Base-by-base conservation (phyloP, 2,113 vertebrate genomes). In the Apodemus sylvaticus region DNA sequence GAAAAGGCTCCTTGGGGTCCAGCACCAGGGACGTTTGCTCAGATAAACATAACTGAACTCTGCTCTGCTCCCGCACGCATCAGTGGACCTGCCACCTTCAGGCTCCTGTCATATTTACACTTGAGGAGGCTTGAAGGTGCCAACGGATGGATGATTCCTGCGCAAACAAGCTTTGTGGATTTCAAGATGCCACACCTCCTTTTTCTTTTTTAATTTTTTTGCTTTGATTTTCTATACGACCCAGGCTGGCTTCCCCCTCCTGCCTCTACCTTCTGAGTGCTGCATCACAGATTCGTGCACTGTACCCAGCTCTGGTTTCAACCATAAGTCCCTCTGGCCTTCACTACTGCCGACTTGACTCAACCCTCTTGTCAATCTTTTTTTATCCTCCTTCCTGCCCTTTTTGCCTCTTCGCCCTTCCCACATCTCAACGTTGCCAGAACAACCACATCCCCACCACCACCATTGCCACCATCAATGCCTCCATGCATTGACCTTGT, bases 41-140 rank as follows among this genome's bases (percentile, higher is more conserved):
- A 68, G 68, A 96, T 60, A 64, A 96, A 85, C 29, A 58, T 76
- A 11, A 89, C 85, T 89, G 70, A 39, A 74, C 45, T 60, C 64
- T 94, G 88, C 85, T 90, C 85, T 86, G 92, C 88, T 86, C 45
- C 74, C 58, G 51, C 55, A n/a, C 0, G 64, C 90, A 81, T 88
- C 95, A 51, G 1, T 13, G 81, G 79, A 45, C 85, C 60, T 31
- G 77, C 81, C 74, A 22, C 79, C 42, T 90, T 70, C 51, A 71
- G 71, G 92, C 26, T 91, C 24, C 76, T 19, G 78, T 83, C 73
- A 83, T 34, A 74, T 53, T 94, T 17, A 76, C 51, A 86, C 96
- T 92, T 77, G 45, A 96, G 93, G 71, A 90, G 87, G 70, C 76
- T 58, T 83, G 58, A 82, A 89, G 85, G 71, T 94, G 81, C 68